These are phyloP conservation scores for Gila robusta DNA, from an alignment of 2,797 vertebrate species.

Conservation along the genomic window DNA sequence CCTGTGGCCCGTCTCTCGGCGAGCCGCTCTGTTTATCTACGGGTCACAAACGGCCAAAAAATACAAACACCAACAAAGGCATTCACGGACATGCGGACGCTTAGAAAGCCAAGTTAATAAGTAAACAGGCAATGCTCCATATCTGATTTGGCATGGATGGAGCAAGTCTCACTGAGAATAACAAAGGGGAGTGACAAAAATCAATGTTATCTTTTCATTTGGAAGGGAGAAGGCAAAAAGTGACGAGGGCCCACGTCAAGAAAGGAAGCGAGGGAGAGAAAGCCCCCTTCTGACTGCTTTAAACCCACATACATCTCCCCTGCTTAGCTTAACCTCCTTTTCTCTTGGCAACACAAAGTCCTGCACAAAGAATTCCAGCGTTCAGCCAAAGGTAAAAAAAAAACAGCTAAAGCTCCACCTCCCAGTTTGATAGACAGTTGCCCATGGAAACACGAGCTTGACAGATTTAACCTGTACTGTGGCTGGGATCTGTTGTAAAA, in stretches of 20 bases:
- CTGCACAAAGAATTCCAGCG: constrained; percentile 83
- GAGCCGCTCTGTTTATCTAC: constrained; percentile 70
- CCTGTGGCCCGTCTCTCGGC: constrained; percentile 67
- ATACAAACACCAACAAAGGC: constrained; percentile 60
- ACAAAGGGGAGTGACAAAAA: constrained; percentile 76
- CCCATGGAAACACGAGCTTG: constrained; percentile 71
- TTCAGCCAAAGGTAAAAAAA: constrained; percentile 80
- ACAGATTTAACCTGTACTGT: constrained; percentile 71
- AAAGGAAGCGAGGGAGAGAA: constrained; percentile 72
- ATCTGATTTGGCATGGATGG: constrained; percentile 75
- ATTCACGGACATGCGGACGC: constrained; percentile 54
- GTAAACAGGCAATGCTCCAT: constrained; percentile 74
- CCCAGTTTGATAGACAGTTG: constrained; percentile 68
- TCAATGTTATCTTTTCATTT: constrained; percentile 82
- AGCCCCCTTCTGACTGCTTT: constrained; percentile 77
- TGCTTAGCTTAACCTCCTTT: constrained; percentile 76
- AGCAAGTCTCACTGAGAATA: constrained; percentile 68
- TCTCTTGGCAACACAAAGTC: constrained; percentile 83
- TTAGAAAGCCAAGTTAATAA: constrained; percentile 75
- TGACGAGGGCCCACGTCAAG: constrained; percentile 70
- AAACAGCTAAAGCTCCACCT: constrained; percentile 70
- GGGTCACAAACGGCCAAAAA: constrained; percentile 66
- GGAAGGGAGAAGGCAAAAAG: constrained; percentile 68
- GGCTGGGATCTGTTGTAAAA: neutral
- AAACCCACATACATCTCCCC: constrained; percentile 80